A percentile compares a stretch with the other conserved stretches of the same genome.
Conservation (phyloP, 2,888 invertebrate genomes). For the Amaurobius ferox region DNA sequence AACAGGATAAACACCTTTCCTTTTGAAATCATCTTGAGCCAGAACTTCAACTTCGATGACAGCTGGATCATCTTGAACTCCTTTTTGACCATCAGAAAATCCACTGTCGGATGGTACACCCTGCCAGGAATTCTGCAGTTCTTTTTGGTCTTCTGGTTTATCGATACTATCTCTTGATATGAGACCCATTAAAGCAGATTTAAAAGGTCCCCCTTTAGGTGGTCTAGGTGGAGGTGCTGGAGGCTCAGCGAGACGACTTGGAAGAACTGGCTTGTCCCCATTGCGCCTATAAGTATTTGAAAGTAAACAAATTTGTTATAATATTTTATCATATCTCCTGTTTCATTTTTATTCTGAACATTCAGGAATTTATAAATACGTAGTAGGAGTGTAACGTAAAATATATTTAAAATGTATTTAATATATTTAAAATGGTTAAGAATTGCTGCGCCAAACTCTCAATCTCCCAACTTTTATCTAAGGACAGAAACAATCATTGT, state of each 20-base stretch:
- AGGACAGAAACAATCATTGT: too few species aligned
- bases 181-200: constrained; percentile 43
- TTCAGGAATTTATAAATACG: too few species aligned
- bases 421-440: too few species aligned
- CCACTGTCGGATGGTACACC: not conserved
- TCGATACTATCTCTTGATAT: constrained; percentile 38
- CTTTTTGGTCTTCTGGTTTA: constrained; percentile 9
- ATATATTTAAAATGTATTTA: too few species aligned
- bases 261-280: constrained; percentile 47
- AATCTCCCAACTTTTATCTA: too few species aligned
- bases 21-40: constrained; percentile 24
- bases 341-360: too few species aligned
- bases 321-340: too few species aligned
- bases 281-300: not conserved
- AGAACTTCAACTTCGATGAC: constrained; percentile 48
- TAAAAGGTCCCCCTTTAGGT: constrained; percentile 44
- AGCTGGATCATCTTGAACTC: constrained; percentile 30
- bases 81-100: too few species aligned
- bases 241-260: constrained; percentile 42
- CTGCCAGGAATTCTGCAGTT: not conserved
- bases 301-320: too few species aligned
- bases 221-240: constrained; percentile 54
- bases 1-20: constrained; percentile 28
- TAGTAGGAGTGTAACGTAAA: too few species aligned
- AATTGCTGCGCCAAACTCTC: too few species aligned